Conservation (phyloP, 2,113 vertebrate genomes). For the Neolamprologus falcicula region DNA sequence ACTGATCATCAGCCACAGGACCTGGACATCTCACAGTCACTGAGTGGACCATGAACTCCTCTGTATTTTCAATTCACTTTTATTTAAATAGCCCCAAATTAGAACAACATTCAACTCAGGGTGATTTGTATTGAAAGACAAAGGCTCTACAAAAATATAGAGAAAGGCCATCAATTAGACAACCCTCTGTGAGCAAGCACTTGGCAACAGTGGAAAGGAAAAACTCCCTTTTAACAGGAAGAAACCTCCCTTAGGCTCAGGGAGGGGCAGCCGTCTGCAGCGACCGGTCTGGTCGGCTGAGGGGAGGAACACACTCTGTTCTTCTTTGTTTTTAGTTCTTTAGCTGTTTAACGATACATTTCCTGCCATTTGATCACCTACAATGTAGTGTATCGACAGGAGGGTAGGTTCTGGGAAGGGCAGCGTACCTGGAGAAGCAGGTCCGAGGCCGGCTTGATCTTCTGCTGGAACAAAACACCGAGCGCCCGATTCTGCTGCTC, state of each 20-base stretch:
- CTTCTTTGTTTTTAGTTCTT: background rate
- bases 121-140: background rate
- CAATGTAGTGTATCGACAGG: background rate
- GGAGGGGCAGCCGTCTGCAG: background rate
- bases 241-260: background rate
- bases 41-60: background rate
- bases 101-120: background rate
- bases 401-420: background rate
- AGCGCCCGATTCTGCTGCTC: conserved; percentile 87
- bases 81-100: background rate
- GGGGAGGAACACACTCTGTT: background rate
- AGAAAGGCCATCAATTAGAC: background rate
- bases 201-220: background rate
- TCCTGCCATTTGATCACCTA: background rate
- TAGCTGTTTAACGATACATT: background rate
- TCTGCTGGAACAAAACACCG: conserved; percentile 84
- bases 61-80: background rate
- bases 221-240: background rate
- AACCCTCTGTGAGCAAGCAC: background rate
- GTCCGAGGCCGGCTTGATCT: conserved; percentile 82
- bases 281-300: background rate
- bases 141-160: background rate
- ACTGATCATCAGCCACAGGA: background rate
- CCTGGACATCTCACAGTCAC: background rate
- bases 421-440: conserved; percentile 82